Base-by-base conservation (phyloP, 2,797 vertebrate genomes). In the Caiman crocodilus region DNA sequence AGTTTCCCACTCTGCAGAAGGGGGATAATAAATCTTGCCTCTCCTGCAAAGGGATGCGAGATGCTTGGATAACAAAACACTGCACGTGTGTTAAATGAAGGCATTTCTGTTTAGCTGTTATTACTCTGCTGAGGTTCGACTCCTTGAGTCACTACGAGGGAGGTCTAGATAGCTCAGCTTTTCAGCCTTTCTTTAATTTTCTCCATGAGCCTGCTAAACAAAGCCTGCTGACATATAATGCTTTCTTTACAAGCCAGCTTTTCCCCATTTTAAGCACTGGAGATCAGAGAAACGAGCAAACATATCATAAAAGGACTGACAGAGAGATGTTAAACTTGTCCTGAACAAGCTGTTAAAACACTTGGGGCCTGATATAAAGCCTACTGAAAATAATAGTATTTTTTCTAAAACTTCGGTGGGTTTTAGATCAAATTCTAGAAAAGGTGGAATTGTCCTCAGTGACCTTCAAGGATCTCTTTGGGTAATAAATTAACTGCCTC, bases 321-420 rank as follows among this genome's bases (percentile, higher is more conserved):
- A 35, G 21, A 17, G 75, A 28, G 0, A 0, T 57, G 82, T 76
- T 82, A 84, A 84, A 50, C 5, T 0, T 0, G 0, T 7, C 0
- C 0, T 26, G 59, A 69, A 23, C 56, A 81, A 65, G 5, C 55
- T 42, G 28, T 26, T 77, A 82, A 67, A 88, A 61, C 56, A 17
- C 30, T 10, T 59, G 32, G 17, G 6, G 32, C 32, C 57, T 60
- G 35, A 59, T 79, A 59, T 75, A 77, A 90, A 93, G 2, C 28
- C 42, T 4, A 3, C 1, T 4, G 76, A 90, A 87, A 26, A 63
- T 3, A 64, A 50, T 50, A 10, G 42, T 50, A 50, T 50, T 50
- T 50, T 50, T 50, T 50, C 42, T 50, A 50, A 50, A 50, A 50
- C 42, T 50, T 50, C 3, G 42, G 42, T 50, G 42, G 42, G 42